Conservation (phyloP, 1,140 invertebrate species). For the Drosophila parvula region DNA sequence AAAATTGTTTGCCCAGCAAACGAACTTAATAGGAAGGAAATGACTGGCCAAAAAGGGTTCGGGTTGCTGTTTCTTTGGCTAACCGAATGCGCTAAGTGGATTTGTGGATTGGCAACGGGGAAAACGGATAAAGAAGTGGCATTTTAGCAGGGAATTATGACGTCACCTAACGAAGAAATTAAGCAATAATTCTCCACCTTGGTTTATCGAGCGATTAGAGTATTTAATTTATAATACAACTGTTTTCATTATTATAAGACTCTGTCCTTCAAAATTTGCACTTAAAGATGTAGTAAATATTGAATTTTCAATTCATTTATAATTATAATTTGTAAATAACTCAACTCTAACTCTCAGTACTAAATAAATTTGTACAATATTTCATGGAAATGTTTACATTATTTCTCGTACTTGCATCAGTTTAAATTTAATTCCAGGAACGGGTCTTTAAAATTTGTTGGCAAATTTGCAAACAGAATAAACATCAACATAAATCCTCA, state of each 20-base stretch:
- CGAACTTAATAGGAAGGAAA: constrained; percentile 11
- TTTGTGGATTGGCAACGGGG: not conserved
- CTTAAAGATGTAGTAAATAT: not conserved
- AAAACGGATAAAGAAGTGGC: not conserved
- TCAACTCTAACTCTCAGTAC: too few species aligned
- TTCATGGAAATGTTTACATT: not conserved
- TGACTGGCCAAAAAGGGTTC: constrained; percentile 35
- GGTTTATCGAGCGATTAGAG: not conserved
- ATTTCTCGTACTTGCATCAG: not conserved
- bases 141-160: not conserved
- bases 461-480: constrained; percentile 41
- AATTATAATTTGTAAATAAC: not conserved
- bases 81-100: constrained; percentile 28
- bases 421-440: constrained; percentile 7
- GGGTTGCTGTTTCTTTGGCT: not conserved
- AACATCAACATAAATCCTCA: constrained; percentile 51
- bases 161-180: not conserved
- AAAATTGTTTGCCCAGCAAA: constrained; percentile 47
- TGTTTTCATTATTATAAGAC: not conserved
- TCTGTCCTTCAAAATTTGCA: not conserved
- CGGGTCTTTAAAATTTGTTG: constrained; percentile 20
- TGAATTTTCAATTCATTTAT: not conserved
- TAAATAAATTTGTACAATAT: not conserved
- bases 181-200: too few species aligned
- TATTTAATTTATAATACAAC: not conserved